These are phyloP conservation scores for Procavia capensis DNA, from an alignment of 2,113 vertebrate genomes.

Conservation along the genomic window DNA sequence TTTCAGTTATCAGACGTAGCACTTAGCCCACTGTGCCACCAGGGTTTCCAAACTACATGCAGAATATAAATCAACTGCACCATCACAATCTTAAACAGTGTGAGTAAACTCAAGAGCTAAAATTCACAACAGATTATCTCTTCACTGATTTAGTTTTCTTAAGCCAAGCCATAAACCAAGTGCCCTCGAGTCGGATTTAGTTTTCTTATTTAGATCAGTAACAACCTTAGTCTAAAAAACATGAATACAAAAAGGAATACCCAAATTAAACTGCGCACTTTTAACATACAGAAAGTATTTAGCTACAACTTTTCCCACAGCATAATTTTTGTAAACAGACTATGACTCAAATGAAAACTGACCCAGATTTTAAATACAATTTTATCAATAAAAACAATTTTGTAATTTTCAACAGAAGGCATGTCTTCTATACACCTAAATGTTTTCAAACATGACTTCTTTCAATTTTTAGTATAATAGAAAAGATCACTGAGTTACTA, in stretches of 20 bases:
- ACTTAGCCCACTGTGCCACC: too few species aligned
- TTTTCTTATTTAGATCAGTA: neutral
- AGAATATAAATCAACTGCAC: slow-evolving; percentile 6
- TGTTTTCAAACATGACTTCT: neutral
- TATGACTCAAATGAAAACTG: slow-evolving; percentile 2
- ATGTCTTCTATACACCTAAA: neutral
- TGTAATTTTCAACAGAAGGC: neutral
- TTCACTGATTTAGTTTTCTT: neutral
- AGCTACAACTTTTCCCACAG: slow-evolving; percentile 24
- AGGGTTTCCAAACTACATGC: slow-evolving; percentile 4
- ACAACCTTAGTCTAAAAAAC: slow-evolving; percentile 24
- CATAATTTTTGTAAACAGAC: slow-evolving; percentile 31
- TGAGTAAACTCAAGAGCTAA: slow-evolving; percentile 3
- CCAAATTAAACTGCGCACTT: slow-evolving; percentile 6
- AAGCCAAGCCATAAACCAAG: too few species aligned
- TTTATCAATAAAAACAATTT: neutral
- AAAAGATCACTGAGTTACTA: neutral
- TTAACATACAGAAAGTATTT: slow-evolving; percentile 34
- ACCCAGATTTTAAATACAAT: neutral
- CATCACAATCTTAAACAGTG: neutral
- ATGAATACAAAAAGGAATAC: slow-evolving; percentile 16
- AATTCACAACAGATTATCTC: slow-evolving; percentile 16
- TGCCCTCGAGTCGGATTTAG: too few species aligned
- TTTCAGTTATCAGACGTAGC: too few species aligned
- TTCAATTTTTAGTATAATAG: neutral